These are phyloP conservation scores for Aphelinus certus DNA, from an alignment of 1,140 invertebrate species.

Conservation along the genomic window DNA sequence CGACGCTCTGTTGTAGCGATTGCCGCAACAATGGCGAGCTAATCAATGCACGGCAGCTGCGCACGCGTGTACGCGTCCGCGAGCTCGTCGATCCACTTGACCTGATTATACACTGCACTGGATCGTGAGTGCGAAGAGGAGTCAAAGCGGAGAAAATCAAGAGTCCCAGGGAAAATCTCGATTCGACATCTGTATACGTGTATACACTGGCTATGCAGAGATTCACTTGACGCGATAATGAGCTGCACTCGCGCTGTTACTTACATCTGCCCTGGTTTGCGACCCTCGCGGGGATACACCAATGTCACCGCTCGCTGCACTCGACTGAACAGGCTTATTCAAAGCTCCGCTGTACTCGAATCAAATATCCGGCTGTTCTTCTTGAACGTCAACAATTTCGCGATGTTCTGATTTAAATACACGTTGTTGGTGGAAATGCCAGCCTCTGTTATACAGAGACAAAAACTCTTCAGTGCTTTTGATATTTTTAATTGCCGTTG, in stretches of 20 bases:
- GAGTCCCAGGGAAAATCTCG: too few species aligned
- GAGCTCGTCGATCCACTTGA: slow-evolving; percentile 46
- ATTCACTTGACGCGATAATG: too few species aligned
- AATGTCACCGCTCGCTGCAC: slow-evolving; percentile 21
- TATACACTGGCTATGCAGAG: background rate
- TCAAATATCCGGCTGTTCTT: too few species aligned
- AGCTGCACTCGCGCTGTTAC: slow-evolving; percentile 6
- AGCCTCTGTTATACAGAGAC: too few species aligned
- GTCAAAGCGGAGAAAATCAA: too few species aligned
- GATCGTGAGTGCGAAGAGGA: background rate
- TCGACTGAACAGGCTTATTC: background rate
- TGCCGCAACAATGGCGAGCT: slow-evolving; percentile 20
- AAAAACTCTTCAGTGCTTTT: too few species aligned
- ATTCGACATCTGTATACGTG: background rate
- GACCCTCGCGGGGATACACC: slow-evolving; percentile 12
- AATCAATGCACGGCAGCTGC: slow-evolving; percentile 29
- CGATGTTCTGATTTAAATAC: too few species aligned
- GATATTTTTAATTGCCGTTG: too few species aligned
- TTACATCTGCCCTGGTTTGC: slow-evolving; percentile 26
- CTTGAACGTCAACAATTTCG: too few species aligned
- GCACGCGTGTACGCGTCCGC: background rate
- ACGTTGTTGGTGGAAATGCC: too few species aligned
- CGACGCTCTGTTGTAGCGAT: slow-evolving; percentile 4
- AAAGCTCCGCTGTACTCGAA: too few species aligned
- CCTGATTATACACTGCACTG: slow-evolving; percentile 41